Base-by-base conservation (phyloP, 1,140 invertebrate species). In the Dreissena rostriformis region DNA sequence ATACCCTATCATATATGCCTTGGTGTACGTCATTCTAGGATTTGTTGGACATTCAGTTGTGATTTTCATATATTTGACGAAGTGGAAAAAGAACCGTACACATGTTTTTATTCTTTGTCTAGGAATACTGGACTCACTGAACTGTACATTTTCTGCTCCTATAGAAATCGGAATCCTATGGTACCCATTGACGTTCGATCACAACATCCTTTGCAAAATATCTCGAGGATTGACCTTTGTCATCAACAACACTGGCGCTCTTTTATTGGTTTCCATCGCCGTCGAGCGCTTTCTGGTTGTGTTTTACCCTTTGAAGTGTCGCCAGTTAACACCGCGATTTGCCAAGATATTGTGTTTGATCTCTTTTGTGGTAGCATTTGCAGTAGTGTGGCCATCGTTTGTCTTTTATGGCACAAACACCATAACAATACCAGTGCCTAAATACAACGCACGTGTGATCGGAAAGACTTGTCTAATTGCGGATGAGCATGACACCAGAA, bases 21-120 rank as follows among this genome's bases (percentile, higher is more conserved):
- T 76, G 22, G 51, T 57, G 19, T 83, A 55, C 72, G 49, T 67
- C 12, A 51, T 63, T n/a, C 28, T 73, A 2, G 81, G 81, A 15
- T 39, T 71, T 29, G 76, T 83, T n/a, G 81, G 81, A 24, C 76
- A 83, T 26, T 39, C 19, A 26, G 70, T 83, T 39, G 81, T 77
- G 8, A 75, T 83, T 7, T 83, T 76, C 51, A 67, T 83, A 2
- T 83, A 83, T 52, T 22, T 28, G 10, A 29, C 1, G 4, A 76
- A 77, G 57, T 83, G 81, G 81, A 83, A 76, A 65, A 83, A 83
- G 39, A 83, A 76, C 39, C 75, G 66, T 28, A 83, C 81, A 14
- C n/a, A 73, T 17, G 49, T 83, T n/a, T 83, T 83, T 53, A 77
- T 83, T 17, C 55, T 83, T 8, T 76, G 63, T 15, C 26, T 83